A percentile compares a stretch with the other conserved stretches of the same genome.
Evolutionary conservation across 2,888 invertebrate species (phyloP).

Genomic region (Prosopocoilus inquinatus): DNA sequence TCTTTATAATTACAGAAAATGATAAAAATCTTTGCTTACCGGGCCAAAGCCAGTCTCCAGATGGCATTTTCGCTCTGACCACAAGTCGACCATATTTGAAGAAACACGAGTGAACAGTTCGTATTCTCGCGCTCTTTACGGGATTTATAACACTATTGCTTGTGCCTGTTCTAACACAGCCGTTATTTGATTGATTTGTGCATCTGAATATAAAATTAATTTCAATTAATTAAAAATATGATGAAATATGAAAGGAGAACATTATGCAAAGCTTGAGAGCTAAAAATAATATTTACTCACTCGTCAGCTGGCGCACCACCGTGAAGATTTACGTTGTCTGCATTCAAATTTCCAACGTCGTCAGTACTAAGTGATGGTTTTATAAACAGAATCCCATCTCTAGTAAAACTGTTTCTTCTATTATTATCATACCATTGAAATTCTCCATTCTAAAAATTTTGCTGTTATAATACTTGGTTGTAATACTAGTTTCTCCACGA

Average conservation of each 20-base stretch:
- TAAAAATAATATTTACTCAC: constrained; percentile 44
- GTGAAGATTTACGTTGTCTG: constrained; percentile 56
- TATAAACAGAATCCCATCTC: constrained; percentile 59
- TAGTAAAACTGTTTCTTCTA: constrained; percentile 62
- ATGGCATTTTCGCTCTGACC: constrained; percentile 65
- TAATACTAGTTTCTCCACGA: too few species aligned
- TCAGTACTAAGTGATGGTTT: constrained; percentile 61
- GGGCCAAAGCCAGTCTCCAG: constrained; percentile 72
- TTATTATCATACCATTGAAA: constrained; percentile 71
- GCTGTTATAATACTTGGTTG: too few species aligned
- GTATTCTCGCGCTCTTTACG: constrained; percentile 64
- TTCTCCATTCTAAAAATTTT: constrained; percentile 61
- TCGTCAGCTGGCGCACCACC: constrained; percentile 62
- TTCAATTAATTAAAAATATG: too few species aligned
- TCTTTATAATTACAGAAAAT: too few species aligned
- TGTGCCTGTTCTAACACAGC: constrained; percentile 60
- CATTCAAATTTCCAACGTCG: constrained; percentile 55
- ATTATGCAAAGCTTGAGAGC: too few species aligned
- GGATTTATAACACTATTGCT: constrained; percentile 60
- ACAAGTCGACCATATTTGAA: constrained; percentile 66
- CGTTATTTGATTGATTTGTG: constrained; percentile 57
- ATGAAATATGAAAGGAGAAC: too few species aligned
- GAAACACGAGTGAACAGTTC: constrained; percentile 61
- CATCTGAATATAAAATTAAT: constrained; percentile 46
- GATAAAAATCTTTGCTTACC: constrained; percentile 26